Conservation (phyloP, 2,888 invertebrate genomes). For the Onchidella celtica region DNA sequence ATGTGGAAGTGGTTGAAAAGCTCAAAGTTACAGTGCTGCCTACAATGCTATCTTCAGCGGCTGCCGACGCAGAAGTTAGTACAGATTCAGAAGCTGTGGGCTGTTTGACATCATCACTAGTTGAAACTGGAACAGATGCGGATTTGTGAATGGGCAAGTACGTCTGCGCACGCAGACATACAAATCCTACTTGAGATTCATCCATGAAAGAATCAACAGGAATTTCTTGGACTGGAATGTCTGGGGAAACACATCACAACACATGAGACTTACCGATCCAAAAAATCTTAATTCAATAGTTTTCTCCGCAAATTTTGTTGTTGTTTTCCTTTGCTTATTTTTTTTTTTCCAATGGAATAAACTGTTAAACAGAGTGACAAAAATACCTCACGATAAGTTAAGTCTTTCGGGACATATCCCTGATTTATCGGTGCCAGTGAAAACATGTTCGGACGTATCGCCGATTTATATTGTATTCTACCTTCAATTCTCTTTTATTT, state of each 20-base stretch:
- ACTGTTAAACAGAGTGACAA: neutral
- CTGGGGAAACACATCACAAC: neutral
- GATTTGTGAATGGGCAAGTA: neutral
- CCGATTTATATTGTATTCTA: no score
- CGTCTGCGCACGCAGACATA: conserved; percentile 6
- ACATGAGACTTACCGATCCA: neutral
- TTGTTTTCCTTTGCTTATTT: neutral
- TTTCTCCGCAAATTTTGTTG: neutral
- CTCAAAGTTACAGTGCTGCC: neutral
- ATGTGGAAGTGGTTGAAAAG: conserved; percentile 6
- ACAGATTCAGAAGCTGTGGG: neutral
- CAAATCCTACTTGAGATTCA: neutral
- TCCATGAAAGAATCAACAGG: neutral
- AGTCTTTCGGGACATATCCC: no score
- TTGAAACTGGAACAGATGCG: neutral
- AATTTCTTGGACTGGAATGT: conserved; percentile 7
- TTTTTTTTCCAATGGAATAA: no score
- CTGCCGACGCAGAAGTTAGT: neutral
- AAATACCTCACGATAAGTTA: neutral
- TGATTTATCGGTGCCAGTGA: no score
- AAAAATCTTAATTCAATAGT: neutral
- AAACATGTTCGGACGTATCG: no score
- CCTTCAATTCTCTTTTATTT: no score
- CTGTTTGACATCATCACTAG: no score
- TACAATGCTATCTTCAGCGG: neutral